A percentile compares a stretch with the other conserved stretches of the same genome.
These are phyloP conservation scores for Sorex maritimensis DNA, from an alignment of 2,797 vertebrate genomes.

Conservation along the genomic window DNA sequence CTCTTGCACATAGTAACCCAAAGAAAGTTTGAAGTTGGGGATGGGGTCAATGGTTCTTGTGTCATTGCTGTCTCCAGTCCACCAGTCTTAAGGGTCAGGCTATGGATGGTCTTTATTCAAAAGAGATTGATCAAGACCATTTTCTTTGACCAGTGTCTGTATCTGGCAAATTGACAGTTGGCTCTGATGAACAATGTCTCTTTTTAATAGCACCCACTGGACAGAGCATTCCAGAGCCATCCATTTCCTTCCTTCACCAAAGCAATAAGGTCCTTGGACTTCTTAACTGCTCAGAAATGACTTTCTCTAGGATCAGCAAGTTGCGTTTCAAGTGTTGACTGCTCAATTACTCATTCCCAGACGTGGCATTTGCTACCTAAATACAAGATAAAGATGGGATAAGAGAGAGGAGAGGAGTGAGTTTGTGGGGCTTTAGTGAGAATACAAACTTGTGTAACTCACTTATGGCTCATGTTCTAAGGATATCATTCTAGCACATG, in stretches of 20 bases:
- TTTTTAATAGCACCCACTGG: not conserved
- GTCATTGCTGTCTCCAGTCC: not conserved
- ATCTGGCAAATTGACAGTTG: not conserved
- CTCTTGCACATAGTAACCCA: not conserved
- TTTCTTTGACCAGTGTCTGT: not conserved
- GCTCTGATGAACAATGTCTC: not conserved
- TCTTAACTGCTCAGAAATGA: not conserved
- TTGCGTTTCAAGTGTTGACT: not conserved
- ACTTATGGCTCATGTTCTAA: no score
- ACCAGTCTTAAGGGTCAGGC: no score
- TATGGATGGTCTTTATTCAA: not conserved
- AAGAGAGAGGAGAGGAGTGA: not conserved
- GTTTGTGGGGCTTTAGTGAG: no score
- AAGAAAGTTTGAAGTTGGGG: not conserved
- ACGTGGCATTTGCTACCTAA: not conserved
- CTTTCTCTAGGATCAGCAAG: not conserved
- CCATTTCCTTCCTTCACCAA: no score
- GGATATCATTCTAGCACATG: no score
- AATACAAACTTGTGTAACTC: no score
- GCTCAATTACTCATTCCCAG: not conserved
- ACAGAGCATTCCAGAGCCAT: not conserved
- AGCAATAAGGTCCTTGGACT: not conserved
- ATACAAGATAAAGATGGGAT: not conserved
- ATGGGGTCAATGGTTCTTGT: no score
- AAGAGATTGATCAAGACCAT: not conserved